Percentiles rank a stretch among this genome's conserved stretches.
Conservation (phyloP, 2,888 invertebrate genomes). For the Halocaridina rubra region DNA sequence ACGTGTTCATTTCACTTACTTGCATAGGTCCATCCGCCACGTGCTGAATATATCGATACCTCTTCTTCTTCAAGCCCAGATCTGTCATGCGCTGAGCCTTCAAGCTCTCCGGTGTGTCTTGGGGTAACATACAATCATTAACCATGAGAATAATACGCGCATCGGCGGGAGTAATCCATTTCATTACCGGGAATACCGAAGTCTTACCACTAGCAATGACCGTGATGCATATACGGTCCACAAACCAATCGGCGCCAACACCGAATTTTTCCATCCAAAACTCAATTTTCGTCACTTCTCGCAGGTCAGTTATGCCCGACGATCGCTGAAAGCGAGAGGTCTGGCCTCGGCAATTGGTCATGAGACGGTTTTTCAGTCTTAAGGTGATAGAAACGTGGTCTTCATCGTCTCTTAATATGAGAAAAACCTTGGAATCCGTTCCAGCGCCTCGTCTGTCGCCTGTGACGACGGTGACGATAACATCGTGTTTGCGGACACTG, state of each 20-base stretch:
- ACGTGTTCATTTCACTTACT: conserved; percentile 6
- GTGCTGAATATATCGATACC: conserved; percentile 35
- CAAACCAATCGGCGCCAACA: conserved; percentile 68
- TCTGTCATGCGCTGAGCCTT: conserved; percentile 41
- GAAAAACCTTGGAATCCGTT: conserved; percentile 68
- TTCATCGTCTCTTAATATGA: conserved; percentile 67
- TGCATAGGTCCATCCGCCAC: conserved; percentile 30
- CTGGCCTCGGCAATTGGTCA: conserved; percentile 41
- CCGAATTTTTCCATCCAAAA: conserved; percentile 69
- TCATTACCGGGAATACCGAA: conserved; percentile 67
- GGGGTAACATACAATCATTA: conserved; percentile 68
- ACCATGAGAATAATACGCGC: conserved; percentile 67
- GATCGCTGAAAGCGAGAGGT: conserved; percentile 35
- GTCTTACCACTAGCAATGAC: conserved; percentile 20
- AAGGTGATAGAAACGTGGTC: conserved; percentile 66
- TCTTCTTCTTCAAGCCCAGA: conserved; percentile 14
- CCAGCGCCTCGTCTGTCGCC: conserved; percentile 69
- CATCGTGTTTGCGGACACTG: conserved; percentile 65
- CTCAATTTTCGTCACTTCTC: conserved; percentile 65
- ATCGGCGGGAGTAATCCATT: conserved; percentile 68
- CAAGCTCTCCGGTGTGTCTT: conserved; percentile 64
- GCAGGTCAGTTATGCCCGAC: conserved; percentile 36
- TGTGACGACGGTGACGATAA: conserved; percentile 68
- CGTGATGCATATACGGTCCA: conserved; percentile 65
- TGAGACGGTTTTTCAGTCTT: conserved; percentile 66